Evolutionary conservation across 2,888 invertebrate genomes (phyloP).

Genomic region (Acanthosepion pharaonis): DNA sequence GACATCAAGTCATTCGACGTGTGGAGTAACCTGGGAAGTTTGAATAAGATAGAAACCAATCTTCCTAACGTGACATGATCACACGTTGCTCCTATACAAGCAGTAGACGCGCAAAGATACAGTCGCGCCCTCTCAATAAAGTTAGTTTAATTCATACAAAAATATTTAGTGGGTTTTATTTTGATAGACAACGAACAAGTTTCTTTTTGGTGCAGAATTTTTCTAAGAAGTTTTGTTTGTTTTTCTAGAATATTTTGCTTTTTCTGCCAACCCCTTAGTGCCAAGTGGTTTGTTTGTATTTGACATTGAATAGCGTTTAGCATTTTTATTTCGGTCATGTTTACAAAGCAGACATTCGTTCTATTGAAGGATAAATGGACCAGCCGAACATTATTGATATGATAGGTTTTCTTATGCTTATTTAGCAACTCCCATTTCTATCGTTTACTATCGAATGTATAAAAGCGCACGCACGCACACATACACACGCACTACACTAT

Average conservation of each 20-base stretch:
- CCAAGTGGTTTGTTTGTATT: constrained; percentile 20
- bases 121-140: constrained; percentile 22
- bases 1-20: background rate
- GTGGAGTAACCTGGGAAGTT: background rate
- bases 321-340: constrained; percentile 33
- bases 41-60: background rate
- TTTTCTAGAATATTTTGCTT: background rate
- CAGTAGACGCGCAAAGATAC: background rate
- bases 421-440: background rate
- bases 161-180: background rate
- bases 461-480: background rate
- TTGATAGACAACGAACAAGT: constrained; percentile 18
- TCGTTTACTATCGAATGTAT: background rate
- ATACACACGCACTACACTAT: background rate
- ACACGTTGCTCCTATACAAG: background rate
- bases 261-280: background rate
- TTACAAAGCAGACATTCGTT: background rate
- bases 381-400: background rate
- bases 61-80: background rate
- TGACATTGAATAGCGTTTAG: constrained; percentile 33
- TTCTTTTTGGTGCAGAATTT: background rate
- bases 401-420: background rate
- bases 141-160: constrained; percentile 33
- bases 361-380: background rate
- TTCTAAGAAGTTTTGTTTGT: background rate